Percentiles rank a stretch among this genome's conserved stretches.
These are phyloP conservation scores for Aphelinus certus DNA, from an alignment of 1,140 invertebrate genomes.

Conservation along the genomic window DNA sequence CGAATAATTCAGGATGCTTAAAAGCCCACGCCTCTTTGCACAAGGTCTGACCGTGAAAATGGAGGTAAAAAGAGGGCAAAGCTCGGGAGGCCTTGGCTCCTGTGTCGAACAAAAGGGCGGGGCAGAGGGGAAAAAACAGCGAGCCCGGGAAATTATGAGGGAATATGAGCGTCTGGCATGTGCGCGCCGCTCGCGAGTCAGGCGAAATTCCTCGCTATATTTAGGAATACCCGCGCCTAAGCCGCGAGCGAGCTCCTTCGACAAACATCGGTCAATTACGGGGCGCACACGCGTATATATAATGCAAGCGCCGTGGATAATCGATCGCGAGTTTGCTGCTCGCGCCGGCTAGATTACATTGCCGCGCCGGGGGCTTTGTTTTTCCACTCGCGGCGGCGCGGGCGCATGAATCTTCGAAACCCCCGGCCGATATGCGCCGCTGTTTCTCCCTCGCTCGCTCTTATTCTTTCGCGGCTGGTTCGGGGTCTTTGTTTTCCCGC, in stretches of 20 bases:
- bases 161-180: too few species aligned
- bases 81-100: not conserved
- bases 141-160: too few species aligned
- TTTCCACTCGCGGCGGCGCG: too few species aligned
- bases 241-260: not conserved
- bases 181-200: not conserved
- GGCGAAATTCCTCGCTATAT: not conserved
- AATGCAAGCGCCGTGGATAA: not conserved
- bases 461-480: not conserved
- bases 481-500: not conserved
- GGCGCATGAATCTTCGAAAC: too few species aligned
- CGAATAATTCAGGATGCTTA: slow-evolving; percentile 11
- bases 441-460: not conserved
- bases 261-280: not conserved
- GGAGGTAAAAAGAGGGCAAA: not conserved
- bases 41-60: not conserved
- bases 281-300: too few species aligned
- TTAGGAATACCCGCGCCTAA: not conserved
- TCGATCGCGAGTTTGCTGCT: not conserved
- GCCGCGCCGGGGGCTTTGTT: too few species aligned
- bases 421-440: too few species aligned
- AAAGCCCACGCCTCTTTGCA: not conserved
- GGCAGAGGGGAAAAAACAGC: not conserved
- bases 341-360: too few species aligned
- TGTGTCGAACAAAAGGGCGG: too few species aligned